A percentile compares a stretch with the other conserved stretches of the same genome.
phyloP scores from a whole-genome alignment of 1,140 invertebrate genomes.

The Drosophila murphyi region DNA sequence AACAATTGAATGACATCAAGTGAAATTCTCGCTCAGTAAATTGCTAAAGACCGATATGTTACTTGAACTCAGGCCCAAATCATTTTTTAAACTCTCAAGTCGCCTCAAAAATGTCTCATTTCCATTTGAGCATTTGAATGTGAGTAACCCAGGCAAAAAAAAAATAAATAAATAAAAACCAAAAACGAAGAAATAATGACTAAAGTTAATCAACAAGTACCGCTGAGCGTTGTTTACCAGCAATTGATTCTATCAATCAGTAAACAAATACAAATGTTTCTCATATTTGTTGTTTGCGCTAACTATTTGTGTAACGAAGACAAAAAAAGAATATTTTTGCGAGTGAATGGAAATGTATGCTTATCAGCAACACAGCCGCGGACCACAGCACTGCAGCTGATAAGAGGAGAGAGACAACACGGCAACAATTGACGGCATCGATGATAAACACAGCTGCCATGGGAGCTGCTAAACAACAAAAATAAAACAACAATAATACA shows the following conservation, averaged over 20 bases:
- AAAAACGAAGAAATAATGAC: conserved; percentile 17
- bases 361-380: conserved; percentile 30
- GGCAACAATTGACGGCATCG: background rate
- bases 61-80: background rate
- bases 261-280: conserved; percentile 21
- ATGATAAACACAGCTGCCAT: conserved; percentile 7
- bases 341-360: conserved; percentile 28
- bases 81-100: background rate
- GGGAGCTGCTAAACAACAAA: background rate
- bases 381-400: conserved; percentile 17
- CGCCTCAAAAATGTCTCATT: conserved; percentile 15
- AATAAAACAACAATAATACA: background rate
- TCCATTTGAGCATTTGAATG: conserved; percentile 1
- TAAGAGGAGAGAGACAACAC: conserved; percentile 19
- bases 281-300: background rate
- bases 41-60: background rate
- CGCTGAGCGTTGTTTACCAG: conserved; percentile 4
- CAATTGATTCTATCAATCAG: conserved; percentile 3
- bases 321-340: conserved; percentile 14
- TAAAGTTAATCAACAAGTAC: background rate
- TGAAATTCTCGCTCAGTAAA: too few relatives aligned
- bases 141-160: background rate
- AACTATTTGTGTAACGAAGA: conserved; percentile 8
- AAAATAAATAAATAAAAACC: background rate
- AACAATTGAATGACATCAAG: too few relatives aligned